These are phyloP conservation scores for Platalea minor DNA, from an alignment of 2,797 vertebrate genomes.

Conservation along the genomic window DNA sequence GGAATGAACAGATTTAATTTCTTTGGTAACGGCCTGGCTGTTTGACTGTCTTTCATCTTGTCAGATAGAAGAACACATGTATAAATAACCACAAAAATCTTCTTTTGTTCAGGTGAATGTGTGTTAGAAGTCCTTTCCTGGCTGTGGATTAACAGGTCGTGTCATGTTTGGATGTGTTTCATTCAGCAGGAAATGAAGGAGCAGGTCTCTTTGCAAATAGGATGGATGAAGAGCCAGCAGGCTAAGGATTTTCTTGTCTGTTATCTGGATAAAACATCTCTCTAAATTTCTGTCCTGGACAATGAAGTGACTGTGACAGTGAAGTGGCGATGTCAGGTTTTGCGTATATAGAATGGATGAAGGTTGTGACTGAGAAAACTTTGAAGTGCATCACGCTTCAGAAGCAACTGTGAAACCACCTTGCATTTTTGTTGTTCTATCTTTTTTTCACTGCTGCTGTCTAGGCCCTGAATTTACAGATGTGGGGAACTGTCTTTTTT, in stretches of 20 bases:
- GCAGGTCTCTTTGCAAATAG: not conserved
- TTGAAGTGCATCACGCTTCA: not conserved
- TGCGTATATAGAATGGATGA: not conserved
- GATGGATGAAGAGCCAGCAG: not conserved
- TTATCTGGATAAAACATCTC: not conserved
- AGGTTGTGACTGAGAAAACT: not conserved
- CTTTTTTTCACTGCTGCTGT: not conserved
- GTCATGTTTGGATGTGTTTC: constrained; percentile 43
- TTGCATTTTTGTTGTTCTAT: not conserved
- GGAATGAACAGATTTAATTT: not conserved
- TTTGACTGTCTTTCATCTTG: not conserved
- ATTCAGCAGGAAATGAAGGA: constrained; percentile 57
- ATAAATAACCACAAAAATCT: not conserved
- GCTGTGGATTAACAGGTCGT: not conserved
- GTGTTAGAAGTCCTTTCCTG: not conserved
- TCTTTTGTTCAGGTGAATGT: not conserved
- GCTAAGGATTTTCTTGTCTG: not conserved
- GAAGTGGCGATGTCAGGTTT: not conserved
- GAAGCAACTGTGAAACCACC: not conserved
- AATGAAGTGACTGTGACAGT: not conserved
- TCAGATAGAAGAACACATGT: not conserved
- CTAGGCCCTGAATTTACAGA: not conserved
- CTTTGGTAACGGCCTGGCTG: not conserved
- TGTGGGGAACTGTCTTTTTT: not conserved
- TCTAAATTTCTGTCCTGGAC: not conserved